Conservation (phyloP, 2,888 invertebrate species). For the Pollenia angustigena region DNA sequence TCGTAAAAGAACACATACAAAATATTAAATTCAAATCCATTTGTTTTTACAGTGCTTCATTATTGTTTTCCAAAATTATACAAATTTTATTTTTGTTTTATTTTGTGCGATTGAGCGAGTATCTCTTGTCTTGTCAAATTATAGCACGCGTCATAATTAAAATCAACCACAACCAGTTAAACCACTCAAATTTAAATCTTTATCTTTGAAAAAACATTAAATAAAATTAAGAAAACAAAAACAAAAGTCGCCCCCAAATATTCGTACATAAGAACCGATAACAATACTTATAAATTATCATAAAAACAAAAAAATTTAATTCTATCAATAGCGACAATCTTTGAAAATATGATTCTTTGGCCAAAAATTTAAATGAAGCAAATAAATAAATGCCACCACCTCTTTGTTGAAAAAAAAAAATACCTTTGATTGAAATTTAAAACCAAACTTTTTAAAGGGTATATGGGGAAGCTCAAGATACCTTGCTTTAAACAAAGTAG, state of each 20-base stretch:
- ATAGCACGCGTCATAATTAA: constrained; percentile 68
- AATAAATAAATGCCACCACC: constrained; percentile 26
- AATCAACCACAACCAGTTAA: constrained; percentile 52
- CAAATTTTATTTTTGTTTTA: background rate
- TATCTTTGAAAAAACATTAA: constrained; percentile 50
- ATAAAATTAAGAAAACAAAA: constrained; percentile 33
- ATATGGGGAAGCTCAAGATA: background rate
- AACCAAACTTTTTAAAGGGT: background rate
- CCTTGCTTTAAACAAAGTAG: background rate
- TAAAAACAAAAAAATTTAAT: constrained; percentile 59
- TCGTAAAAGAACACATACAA: too few relatives aligned
- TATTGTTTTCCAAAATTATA: background rate
- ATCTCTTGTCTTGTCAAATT: constrained; percentile 35
- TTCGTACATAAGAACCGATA: constrained; percentile 30
- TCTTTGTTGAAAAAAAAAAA: constrained; percentile 39
- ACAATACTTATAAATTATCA: constrained; percentile 59
- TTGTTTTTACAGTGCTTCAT: background rate
- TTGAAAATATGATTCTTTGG: constrained; percentile 70
- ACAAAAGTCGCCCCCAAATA: constrained; percentile 61
- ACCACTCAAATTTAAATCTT: constrained; percentile 59
- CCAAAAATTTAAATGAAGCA: constrained; percentile 38
- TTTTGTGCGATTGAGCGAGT: too few relatives aligned
- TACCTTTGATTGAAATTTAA: background rate
- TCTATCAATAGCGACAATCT: constrained; percentile 74
- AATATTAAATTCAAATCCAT: too few relatives aligned